A percentile compares a stretch with the other conserved stretches of the same genome.
Evolutionary conservation across 2,113 vertebrate genomes (phyloP).

Genomic region (Corythoichthys haematopterus): DNA sequence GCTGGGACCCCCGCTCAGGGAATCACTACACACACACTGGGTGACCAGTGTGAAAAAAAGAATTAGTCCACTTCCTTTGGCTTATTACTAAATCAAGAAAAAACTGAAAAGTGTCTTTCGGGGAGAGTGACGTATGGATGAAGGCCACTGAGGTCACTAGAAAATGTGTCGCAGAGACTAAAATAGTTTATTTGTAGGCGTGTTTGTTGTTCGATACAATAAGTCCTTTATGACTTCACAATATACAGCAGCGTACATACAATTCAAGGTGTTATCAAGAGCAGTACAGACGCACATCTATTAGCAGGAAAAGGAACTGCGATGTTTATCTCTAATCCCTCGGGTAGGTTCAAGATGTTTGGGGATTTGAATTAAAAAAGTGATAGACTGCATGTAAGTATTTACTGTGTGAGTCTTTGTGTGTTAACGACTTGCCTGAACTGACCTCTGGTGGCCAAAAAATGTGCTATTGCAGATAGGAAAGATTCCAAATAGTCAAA

Average conservation of each 20-base stretch:
- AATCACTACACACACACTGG: conserved; percentile 42
- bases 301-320: neutral
- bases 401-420: neutral
- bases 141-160: neutral
- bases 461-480: too few relatives aligned
- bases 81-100: neutral
- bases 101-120: neutral
- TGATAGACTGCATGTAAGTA: neutral
- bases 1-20: conserved; percentile 27
- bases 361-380: neutral
- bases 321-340: neutral
- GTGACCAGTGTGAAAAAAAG: conserved; percentile 17
- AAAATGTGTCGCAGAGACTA: neutral
- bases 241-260: neutral
- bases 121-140: neutral
- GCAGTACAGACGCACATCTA: neutral
- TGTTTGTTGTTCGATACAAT: neutral
- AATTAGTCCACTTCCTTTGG: neutral
- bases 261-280: neutral
- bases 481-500: neutral
- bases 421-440: neutral
- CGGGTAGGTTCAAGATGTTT: neutral
- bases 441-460: neutral
- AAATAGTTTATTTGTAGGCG: neutral
- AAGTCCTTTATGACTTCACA: neutral